Evolutionary conservation across 2,113 vertebrate species (phyloP).

Genomic region (Polyodon spathula): DNA sequence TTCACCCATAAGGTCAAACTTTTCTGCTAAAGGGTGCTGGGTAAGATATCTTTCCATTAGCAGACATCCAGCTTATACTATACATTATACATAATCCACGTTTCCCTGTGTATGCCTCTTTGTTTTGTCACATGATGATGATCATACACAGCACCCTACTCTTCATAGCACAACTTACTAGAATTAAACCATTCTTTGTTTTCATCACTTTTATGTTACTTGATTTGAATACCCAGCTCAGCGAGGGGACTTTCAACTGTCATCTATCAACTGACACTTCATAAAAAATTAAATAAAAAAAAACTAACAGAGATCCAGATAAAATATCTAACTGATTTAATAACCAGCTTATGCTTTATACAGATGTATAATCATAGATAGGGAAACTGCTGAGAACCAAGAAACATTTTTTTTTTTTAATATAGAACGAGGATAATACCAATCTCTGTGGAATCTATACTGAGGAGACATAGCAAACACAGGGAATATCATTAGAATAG

Average conservation of each 20-base stretch:
- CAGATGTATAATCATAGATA: neutral
- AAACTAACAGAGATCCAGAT: too few relatives aligned
- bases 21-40: too few relatives aligned
- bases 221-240: neutral
- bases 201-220: slow-evolving; percentile 1
- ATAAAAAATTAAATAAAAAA: neutral
- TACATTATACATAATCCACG: too few relatives aligned
- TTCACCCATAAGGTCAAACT: too few relatives aligned
- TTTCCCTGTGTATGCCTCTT: too few relatives aligned
- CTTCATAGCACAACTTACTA: neutral
- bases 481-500: slow-evolving; percentile 49
- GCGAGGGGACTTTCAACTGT: too few relatives aligned
- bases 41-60: too few relatives aligned
- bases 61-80: too few relatives aligned
- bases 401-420: neutral
- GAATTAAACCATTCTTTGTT: slow-evolving; percentile 3
- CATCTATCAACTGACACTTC: neutral
- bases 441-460: slow-evolving; percentile 46
- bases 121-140: neutral
- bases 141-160: neutral
- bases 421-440: slow-evolving; percentile 52
- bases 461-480: slow-evolving; percentile 38
- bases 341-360: neutral
- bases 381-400: neutral
- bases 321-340: neutral